Base-by-base conservation (phyloP, 1,140 invertebrate genomes). In the Lordiphosa mommai region DNA sequence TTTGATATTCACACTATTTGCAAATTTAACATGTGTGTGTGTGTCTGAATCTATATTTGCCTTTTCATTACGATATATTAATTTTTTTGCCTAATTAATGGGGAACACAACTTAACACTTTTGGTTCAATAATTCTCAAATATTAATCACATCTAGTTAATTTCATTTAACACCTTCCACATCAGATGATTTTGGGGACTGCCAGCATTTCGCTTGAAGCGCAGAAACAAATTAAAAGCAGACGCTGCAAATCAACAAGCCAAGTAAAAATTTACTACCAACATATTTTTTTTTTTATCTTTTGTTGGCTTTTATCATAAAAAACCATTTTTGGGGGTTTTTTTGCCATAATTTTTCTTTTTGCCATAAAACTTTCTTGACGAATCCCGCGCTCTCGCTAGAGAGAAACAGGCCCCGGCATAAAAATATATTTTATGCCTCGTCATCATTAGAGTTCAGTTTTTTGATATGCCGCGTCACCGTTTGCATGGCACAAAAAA, bases 391-490 rank as follows among this genome's bases (percentile, higher is more conserved):
- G 8, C 59, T 41, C 20, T 36, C 36, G 60, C 38, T 56, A 20
- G 32, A 41, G 32, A 41, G 30, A 57, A 68, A 68, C 41, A 67
- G 65, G 61, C 64, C 53, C 63, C 53, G 71, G 38, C 64, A 50
- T 67, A 56, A 41, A 57, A 52, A 52, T 46, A 23, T 32, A 55
- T 80, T 79, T 82, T 17, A 2, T 76, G 76, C 61, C 53, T n/a
- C 29, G 77, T 82, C 76, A 82, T 76, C 76, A 72, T 82, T 67
- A 82, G 76, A 63, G 67, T 58, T 76, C 58, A 71, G 16, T 63
- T 74, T 80, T 63, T 48, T 65, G 60, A 40, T 48, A 29, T 46
- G 72, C 61, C 20, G 10, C 41, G 66, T 82, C 76, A 68, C 69
- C 71, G 77, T 84, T 72, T 76, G 76, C 52, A 76, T 63, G 32